These are phyloP conservation scores for Thrips palmi DNA, from an alignment of 1,140 invertebrate genomes.

Conservation along the genomic window DNA sequence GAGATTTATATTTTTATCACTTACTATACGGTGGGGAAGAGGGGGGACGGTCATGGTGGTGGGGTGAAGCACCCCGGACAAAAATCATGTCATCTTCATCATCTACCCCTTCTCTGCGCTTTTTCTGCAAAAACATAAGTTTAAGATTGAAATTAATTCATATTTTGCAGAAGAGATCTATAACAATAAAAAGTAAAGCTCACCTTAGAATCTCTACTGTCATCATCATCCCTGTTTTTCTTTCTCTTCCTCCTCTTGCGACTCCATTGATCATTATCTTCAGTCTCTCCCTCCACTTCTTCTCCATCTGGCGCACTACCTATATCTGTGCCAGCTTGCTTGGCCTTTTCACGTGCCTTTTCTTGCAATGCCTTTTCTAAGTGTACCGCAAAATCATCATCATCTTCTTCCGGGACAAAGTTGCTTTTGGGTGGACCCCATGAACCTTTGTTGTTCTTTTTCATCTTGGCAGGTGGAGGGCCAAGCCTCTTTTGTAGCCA, in stretches of 20 bases:
- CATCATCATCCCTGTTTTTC: slow-evolving; percentile 18
- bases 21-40: no score
- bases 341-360: background rate
- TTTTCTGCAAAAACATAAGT: slow-evolving; percentile 13
- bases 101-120: slow-evolving; percentile 30
- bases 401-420: slow-evolving; percentile 17
- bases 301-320: no score
- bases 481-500: slow-evolving; percentile 11
- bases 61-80: slow-evolving; percentile 45
- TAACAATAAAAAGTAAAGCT: no score
- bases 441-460: slow-evolving; percentile 2
- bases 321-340: no score
- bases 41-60: no score
- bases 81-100: slow-evolving; percentile 64
- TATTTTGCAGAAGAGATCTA: no score
- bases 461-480: no score
- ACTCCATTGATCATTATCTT: slow-evolving; percentile 6
- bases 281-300: no score
- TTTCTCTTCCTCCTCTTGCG: slow-evolving; percentile 18
- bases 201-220: slow-evolving; percentile 11
- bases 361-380: background rate
- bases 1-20: no score
- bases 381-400: background rate
- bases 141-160: slow-evolving; percentile 13
- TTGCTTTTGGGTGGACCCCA: background rate